These are phyloP conservation scores for Nipponia nippon DNA, from an alignment of 2,113 vertebrate species.

Conservation along the genomic window DNA sequence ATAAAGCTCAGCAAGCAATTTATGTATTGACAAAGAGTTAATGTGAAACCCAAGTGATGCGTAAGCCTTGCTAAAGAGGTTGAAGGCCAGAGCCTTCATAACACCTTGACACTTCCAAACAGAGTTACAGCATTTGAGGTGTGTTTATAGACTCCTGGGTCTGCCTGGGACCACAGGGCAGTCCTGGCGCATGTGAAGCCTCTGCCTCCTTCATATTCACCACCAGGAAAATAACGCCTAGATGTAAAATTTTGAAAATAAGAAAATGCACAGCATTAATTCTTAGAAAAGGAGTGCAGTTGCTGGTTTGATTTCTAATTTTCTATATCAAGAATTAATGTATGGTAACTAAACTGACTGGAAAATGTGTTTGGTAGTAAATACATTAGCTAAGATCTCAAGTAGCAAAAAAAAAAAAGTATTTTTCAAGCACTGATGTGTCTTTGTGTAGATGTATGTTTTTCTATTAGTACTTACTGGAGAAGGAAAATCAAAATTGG, in stretches of 20 bases:
- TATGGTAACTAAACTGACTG: neutral
- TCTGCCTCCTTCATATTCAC: neutral
- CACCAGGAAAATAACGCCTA: neutral
- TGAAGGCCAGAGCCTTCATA: neutral
- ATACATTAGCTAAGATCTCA: neutral
- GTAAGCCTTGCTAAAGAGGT: neutral
- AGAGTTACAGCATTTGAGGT: neutral
- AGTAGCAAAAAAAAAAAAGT: neutral
- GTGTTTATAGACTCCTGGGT: neutral
- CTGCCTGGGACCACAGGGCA: neutral
- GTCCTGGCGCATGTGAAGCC: neutral
- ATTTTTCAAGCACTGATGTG: neutral
- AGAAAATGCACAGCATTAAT: too few species aligned
- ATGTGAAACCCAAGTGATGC: neutral
- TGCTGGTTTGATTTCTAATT: neutral
- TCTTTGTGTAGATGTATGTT: neutral
- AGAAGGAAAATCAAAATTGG: neutral
- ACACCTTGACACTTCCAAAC: neutral
- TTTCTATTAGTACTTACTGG: neutral
- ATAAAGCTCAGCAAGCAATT: neutral
- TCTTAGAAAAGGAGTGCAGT: neutral
- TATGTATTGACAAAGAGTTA: neutral
- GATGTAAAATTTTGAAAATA: neutral
- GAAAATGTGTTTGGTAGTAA: neutral
- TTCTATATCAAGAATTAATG: neutral